Conservation (phyloP, 2,113 vertebrate genomes). For the Gopherus flavomarginatus region DNA sequence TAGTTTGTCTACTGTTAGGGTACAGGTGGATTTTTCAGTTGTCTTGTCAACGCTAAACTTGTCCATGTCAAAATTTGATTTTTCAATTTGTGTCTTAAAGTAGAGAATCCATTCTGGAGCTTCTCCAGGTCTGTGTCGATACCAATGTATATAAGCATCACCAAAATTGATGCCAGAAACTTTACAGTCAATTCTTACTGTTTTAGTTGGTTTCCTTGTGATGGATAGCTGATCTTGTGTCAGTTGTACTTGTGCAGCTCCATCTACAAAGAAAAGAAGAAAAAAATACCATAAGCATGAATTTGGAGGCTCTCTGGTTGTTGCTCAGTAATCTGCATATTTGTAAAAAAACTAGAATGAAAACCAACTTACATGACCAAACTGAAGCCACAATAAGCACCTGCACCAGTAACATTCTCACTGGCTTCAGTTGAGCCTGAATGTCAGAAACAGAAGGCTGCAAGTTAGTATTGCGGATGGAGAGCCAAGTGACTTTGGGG, state of each 20-base stretch:
- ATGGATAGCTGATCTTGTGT: neutral
- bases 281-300: neutral
- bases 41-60: neutral
- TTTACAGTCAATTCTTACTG: neutral
- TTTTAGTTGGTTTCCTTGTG: neutral
- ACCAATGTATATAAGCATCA: conserved; percentile 13
- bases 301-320: neutral
- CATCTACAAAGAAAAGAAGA: neutral
- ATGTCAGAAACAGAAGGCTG: too few relatives aligned
- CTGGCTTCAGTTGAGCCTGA: too few relatives aligned
- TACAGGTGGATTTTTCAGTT: neutral
- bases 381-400: too few relatives aligned
- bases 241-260: neutral
- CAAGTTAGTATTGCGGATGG: too few relatives aligned
- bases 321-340: too few relatives aligned
- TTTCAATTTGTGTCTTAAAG: fast-evolving
- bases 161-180: neutral
- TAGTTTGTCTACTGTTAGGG: conserved; percentile 4
- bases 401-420: too few relatives aligned
- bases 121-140: conserved; percentile 24
- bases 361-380: too few relatives aligned
- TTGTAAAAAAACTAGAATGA: neutral
- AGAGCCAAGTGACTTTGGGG: too few relatives aligned
- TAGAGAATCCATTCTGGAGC: neutral
- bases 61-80: neutral